These are phyloP conservation scores for Ips typographus DNA, from an alignment of 1,140 invertebrate species.

Conservation along the genomic window DNA sequence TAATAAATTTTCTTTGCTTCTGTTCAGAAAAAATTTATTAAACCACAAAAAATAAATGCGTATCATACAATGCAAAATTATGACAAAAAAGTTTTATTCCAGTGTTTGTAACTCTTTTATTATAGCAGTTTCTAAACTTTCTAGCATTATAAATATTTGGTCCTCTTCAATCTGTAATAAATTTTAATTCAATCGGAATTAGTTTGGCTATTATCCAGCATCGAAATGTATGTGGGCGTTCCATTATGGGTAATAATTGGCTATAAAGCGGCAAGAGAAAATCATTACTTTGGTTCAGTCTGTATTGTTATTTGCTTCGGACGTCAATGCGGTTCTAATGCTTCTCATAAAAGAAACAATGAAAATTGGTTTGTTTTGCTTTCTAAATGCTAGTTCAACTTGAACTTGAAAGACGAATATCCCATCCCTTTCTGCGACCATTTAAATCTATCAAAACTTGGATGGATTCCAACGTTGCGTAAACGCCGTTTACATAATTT, in stretches of 20 bases:
- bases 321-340: not conserved
- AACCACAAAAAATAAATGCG: not conserved
- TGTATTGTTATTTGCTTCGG: not conserved
- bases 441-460: not conserved
- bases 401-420: not conserved
- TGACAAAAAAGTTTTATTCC: not conserved
- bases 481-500: not conserved
- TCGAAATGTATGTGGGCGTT: conserved; percentile 1
- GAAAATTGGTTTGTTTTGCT: not conserved
- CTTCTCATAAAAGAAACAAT: not conserved
- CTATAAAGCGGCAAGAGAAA: conserved; percentile 1
- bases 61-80: not conserved
- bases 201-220: not conserved
- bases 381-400: not conserved
- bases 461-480: conserved; percentile 5
- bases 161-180: not conserved
- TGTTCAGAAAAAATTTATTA: too few species aligned
- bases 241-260: not conserved
- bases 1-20: too few species aligned
- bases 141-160: not conserved
- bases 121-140: too few species aligned
- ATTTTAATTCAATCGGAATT: not conserved
- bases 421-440: not conserved
- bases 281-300: not conserved
- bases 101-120: too few species aligned